Evolutionary conservation across 2,797 vertebrate genomes (phyloP).

Genomic region (Carcharodon carcharias): DNA sequence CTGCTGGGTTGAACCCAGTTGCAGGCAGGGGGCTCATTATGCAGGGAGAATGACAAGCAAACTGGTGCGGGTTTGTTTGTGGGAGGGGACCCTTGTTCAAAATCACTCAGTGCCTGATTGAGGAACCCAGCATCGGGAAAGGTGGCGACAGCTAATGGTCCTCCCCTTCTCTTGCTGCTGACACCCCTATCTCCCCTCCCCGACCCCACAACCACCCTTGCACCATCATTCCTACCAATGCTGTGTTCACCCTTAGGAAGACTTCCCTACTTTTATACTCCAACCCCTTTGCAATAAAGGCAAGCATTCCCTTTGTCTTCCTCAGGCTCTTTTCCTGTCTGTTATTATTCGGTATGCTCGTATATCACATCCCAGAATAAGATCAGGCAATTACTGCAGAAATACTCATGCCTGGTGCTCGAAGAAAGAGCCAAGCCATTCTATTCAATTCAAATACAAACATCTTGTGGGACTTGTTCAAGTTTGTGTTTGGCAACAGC

Average conservation of each 20-base stretch:
- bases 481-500: background rate
- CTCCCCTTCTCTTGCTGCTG: no score
- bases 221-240: background rate
- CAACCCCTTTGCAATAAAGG: background rate
- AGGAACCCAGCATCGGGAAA: no score
- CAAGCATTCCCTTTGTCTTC: background rate
- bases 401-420: background rate
- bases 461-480: background rate
- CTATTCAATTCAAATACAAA: background rate
- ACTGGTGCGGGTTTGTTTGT: no score
- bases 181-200: background rate
- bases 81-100: no score
- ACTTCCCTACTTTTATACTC: background rate
- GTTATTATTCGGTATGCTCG: background rate
- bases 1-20: no score
- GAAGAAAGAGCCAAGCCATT: background rate
- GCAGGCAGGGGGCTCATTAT: no score
- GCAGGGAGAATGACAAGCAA: no score
- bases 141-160: no score
- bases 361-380: background rate
- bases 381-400: background rate
- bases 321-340: background rate
- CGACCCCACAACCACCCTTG: background rate
- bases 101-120: no score
- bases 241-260: no score